Conservation (phyloP, 2,888 invertebrate genomes). For the Tubulanus polymorphus region DNA sequence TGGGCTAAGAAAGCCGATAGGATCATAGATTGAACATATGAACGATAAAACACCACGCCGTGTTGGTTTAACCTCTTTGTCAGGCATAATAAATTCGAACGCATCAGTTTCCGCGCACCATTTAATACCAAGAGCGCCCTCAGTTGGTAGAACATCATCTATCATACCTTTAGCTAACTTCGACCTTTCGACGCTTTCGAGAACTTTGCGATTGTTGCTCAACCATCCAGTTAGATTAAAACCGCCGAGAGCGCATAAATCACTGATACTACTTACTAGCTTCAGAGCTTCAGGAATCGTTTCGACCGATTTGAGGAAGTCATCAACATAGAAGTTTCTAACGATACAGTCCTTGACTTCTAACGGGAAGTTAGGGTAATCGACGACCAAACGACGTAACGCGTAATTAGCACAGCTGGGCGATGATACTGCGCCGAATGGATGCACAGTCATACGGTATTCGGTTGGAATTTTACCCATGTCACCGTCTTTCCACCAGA, state of each 20-base stretch:
- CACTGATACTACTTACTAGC: background rate
- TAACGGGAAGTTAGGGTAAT: background rate
- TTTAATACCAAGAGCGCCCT: background rate
- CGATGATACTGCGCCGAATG: slow-evolving; percentile 5
- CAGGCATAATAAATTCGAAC: background rate
- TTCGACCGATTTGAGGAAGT: background rate
- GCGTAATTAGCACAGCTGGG: slow-evolving; percentile 4
- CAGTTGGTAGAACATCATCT: background rate
- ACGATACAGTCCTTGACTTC: background rate
- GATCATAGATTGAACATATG: slow-evolving; percentile 2
- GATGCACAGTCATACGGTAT: slow-evolving; percentile 6
- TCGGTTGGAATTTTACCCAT: background rate
- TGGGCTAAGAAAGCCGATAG: background rate
- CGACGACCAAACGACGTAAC: background rate
- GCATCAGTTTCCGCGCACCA: background rate
- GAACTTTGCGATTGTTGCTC: background rate
- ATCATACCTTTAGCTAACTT: background rate
- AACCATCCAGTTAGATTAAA: slow-evolving; percentile 1
- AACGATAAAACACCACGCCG: background rate
- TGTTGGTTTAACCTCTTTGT: background rate
- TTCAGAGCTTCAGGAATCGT: background rate
- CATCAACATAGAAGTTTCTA: slow-evolving; percentile 1
- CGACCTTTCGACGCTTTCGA: background rate
- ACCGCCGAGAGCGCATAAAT: background rate
- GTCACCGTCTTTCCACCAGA: slow-evolving; percentile 2